Percentiles rank a stretch among this genome's conserved stretches.
phyloP scores from a whole-genome alignment of 2,113 vertebrate species.

The Pitta sordida region DNA sequence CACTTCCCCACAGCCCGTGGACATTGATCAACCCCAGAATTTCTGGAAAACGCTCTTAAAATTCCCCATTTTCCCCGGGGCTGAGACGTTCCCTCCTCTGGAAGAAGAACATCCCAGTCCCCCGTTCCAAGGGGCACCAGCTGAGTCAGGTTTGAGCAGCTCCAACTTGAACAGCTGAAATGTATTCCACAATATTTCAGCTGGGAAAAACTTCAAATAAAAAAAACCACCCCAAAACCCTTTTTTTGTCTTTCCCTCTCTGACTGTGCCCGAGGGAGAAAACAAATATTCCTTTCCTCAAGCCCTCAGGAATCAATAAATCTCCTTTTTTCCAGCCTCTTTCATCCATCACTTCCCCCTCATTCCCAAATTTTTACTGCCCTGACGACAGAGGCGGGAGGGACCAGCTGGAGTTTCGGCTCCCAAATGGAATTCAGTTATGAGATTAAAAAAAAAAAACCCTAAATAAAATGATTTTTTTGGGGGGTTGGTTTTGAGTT shows the following conservation, averaged over 20 bases:
- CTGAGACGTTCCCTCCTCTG: neutral
- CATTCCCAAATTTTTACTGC: neutral
- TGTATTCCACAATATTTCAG: neutral
- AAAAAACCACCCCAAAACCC: neutral
- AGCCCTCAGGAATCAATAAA: neutral
- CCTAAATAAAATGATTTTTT: neutral
- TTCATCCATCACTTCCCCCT: neutral
- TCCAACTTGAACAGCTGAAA: neutral
- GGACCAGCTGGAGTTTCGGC: slow-evolving; percentile 70
- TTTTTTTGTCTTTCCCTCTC: neutral
- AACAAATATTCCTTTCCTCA: neutral
- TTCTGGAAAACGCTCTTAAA: neutral
- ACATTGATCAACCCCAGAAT: neutral
- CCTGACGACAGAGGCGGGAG: slow-evolving; percentile 38
- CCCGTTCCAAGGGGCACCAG: neutral
- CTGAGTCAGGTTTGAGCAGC: neutral
- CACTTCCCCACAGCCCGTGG: neutral
- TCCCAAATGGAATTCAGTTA: slow-evolving; percentile 59
- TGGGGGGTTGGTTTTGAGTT: neutral
- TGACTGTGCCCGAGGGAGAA: neutral
- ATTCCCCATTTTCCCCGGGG: neutral
- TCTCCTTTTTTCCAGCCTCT: neutral
- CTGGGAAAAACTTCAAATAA: no score
- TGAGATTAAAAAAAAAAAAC: no score
- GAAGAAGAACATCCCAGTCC: neutral